A percentile compares a stretch with the other conserved stretches of the same genome.
These are phyloP conservation scores for Pandemis cinnamomeana DNA, from an alignment of 2,888 invertebrate species.

Conservation along the genomic window DNA sequence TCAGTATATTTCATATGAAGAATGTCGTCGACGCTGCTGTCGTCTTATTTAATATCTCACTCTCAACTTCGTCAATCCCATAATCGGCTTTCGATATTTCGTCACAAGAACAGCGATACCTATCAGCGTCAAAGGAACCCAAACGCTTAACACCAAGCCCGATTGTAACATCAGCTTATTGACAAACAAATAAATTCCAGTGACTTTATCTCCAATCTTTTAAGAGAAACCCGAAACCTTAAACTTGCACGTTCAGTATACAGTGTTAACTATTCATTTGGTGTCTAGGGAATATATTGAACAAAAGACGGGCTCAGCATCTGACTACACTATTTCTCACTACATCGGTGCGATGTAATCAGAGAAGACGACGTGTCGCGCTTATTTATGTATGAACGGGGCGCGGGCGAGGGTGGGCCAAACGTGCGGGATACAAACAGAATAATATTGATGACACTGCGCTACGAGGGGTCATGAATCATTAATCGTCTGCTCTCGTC, in stretches of 20 bases:
- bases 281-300: slow-evolving; percentile 79
- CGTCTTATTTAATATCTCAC: not conserved
- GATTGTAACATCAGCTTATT: slow-evolving; percentile 81
- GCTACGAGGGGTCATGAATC: slow-evolving; percentile 84
- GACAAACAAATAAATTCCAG: slow-evolving; percentile 80
- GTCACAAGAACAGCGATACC: slow-evolving; percentile 43
- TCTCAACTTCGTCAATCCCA: not conserved
- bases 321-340: slow-evolving; percentile 84
- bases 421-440: slow-evolving; percentile 83
- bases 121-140: slow-evolving; percentile 62
- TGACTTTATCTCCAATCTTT: slow-evolving; percentile 78
- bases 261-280: slow-evolving; percentile 81
- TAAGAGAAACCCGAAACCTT: slow-evolving; percentile 83
- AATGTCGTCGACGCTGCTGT: not conserved
- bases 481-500: slow-evolving; percentile 82
- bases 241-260: slow-evolving; percentile 78
- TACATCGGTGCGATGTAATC: slow-evolving; percentile 85
- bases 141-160: slow-evolving; percentile 69
- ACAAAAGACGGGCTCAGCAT: slow-evolving; percentile 82
- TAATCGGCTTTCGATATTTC: slow-evolving; percentile 20
- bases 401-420: slow-evolving; percentile 82
- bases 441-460: slow-evolving; percentile 85
- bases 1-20: not conserved
- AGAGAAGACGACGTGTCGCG: slow-evolving; percentile 85
- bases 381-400: slow-evolving; percentile 84